Evolutionary conservation across 2,113 vertebrate genomes (phyloP).

Genomic region (Pollimyrus isidori): DNA sequence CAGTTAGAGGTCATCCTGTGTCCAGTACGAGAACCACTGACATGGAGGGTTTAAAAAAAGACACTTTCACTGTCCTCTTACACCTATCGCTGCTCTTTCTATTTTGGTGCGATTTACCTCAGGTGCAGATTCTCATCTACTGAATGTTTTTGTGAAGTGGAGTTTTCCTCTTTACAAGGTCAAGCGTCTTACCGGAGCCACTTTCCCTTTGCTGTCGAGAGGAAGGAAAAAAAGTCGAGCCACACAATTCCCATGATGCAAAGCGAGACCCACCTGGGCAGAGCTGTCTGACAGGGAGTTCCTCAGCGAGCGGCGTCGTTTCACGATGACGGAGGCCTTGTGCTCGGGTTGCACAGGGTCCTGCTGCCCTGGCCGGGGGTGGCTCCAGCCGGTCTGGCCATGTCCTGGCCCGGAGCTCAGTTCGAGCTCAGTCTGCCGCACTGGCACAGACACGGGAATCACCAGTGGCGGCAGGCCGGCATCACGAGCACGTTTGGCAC

Average conservation of each 20-base stretch:
- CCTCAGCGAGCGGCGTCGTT: slow-evolving; percentile 76
- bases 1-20: not conserved
- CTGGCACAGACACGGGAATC: slow-evolving; percentile 94
- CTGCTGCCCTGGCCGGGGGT: slow-evolving; percentile 40
- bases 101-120: not conserved
- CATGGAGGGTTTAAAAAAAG: not conserved
- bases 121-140: not conserved
- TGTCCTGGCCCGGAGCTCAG: slow-evolving; percentile 45
- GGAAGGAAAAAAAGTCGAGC: not conserved
- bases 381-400: slow-evolving; percentile 59
- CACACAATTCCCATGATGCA: not conserved
- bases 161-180: not conserved
- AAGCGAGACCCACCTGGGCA: slow-evolving; percentile 62
- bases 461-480: slow-evolving; percentile 83
- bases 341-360: slow-evolving; percentile 64
- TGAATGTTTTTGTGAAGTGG: not conserved
- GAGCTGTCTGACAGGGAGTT: slow-evolving; percentile 67
- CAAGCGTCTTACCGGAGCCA: not conserved
- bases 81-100: not conserved
- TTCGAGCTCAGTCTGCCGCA: slow-evolving; percentile 64
- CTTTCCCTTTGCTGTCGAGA: not conserved
- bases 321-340: slow-evolving; percentile 88
- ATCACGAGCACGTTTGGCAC: slow-evolving; percentile 68
- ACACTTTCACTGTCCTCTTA: not conserved
- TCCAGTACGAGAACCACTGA: not conserved